These are phyloP conservation scores for Andrena bicolor DNA, from an alignment of 2,888 invertebrate genomes.

Conservation along the genomic window DNA sequence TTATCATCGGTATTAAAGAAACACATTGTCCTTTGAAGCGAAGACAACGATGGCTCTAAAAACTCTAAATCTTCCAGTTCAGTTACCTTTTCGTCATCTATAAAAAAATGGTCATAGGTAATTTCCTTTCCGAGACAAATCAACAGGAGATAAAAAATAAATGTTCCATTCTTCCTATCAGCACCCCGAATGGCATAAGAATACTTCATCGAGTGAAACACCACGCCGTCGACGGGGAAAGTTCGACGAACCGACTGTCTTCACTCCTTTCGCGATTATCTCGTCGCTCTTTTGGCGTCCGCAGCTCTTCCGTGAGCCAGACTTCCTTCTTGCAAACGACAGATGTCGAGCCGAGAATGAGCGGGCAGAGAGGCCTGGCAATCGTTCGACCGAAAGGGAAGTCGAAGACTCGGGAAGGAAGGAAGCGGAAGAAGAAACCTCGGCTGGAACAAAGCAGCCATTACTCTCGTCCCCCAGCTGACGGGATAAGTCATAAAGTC, in stretches of 20 bases:
- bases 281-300: conserved; percentile 36
- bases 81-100: no score
- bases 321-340: conserved; percentile 42
- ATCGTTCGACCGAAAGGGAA: conserved; percentile 45
- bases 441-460: conserved; percentile 60
- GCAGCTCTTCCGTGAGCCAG: conserved; percentile 21
- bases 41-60: no score
- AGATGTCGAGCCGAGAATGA: conserved; percentile 45
- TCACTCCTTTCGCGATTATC: conserved; percentile 35
- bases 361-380: conserved; percentile 24
- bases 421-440: conserved; percentile 47
- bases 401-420: conserved; percentile 39
- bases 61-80: no score
- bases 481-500: conserved; percentile 53
- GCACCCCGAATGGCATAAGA: no score
- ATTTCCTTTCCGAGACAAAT: no score
- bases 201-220: no score
- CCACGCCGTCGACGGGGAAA: conserved; percentile 2
- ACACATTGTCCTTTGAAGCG: no score
- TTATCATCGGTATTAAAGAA: no score
- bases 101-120: no score
- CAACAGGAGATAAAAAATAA: no score
- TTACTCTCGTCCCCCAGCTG: conserved; percentile 65
- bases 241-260: conserved; percentile 31
- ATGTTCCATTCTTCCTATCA: no score